These are phyloP conservation scores for Nothoprocta perdicaria DNA, from an alignment of 2,113 vertebrate genomes.

Conservation along the genomic window DNA sequence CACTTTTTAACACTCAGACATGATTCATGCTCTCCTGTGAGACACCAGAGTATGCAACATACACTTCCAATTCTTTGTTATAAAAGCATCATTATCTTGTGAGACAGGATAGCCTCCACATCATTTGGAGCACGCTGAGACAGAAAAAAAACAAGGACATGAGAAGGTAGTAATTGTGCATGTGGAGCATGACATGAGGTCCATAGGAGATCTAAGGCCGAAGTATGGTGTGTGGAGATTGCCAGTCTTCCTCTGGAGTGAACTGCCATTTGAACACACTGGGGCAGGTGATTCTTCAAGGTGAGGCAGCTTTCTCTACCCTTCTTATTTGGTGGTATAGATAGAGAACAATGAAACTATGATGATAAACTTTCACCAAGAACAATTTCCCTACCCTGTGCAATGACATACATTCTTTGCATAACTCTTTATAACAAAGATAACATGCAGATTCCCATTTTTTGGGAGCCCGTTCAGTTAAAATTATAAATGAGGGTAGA, in stretches of 20 bases:
- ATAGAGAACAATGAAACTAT: background rate
- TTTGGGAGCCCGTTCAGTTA: background rate
- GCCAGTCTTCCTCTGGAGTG: background rate
- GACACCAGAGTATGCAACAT: background rate
- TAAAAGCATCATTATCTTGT: background rate
- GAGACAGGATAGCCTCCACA: background rate
- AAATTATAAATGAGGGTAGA: background rate
- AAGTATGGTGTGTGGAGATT: background rate
- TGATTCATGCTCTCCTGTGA: background rate
- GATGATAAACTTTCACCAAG: background rate
- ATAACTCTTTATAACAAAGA: background rate
- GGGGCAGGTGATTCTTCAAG: background rate
- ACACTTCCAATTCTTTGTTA: background rate
- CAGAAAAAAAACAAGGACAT: background rate
- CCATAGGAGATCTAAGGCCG: background rate
- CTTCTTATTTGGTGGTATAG: background rate
- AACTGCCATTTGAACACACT: background rate
- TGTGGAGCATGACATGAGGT: background rate
- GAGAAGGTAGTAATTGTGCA: background rate
- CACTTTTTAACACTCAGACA: background rate
- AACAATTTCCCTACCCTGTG: background rate
- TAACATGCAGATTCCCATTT: background rate
- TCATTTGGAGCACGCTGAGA: background rate
- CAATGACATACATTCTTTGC: background rate
- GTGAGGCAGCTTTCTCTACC: background rate